Base-by-base conservation (phyloP, 2,888 invertebrate species). In the Rhabditophanes sp. region DNA sequence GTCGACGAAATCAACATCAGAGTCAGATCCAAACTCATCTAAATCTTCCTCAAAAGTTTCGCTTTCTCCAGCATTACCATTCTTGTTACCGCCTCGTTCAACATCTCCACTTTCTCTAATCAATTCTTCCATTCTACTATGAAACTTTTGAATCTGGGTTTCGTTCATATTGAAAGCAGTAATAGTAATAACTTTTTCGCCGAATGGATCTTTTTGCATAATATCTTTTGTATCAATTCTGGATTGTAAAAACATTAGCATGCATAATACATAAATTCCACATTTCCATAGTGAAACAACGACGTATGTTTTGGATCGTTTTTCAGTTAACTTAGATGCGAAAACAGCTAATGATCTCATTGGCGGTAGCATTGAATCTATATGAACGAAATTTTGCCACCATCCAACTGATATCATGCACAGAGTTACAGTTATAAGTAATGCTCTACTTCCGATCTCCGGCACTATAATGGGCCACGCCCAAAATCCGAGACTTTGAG, bases 301-400 rank as follows among this genome's bases (percentile, higher is more conserved):
- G 55, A 84, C 76, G 68, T 85, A 84, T 4, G 78, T 79, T 67
- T 83, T 87, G 61, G 87, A 85, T 30, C 87, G 75, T 1, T 80
- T 79, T 34, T 75, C 70, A 42, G 75, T 76, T 44, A 88, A 70
- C 33, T 81, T 77, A 33, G 42, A 41, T 30, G 55, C 42, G 54
- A 53, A 33, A 44, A 38, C 31, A 3, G 50, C 53, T 18, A 59
- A 28, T 4, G 39, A 24, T 25, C 56, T 60, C 58, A 65, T 44
- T 11, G 52, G 53, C 6, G 52, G 78, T 43, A 85, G 74, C 1
- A 82, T 78, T 36, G 87, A 84, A 54, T 81, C 76, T 37, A 76
- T 74, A 37, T 82, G 80, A 1, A 87, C 82, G 65, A 82, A 93
- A 68, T 93, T 93, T 68, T 93, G 90, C 93, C 93, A 93, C 85